Percentiles rank a stretch among this genome's conserved stretches.
These are phyloP conservation scores for Phaethornis superciliosus DNA, from an alignment of 2,113 vertebrate genomes.

Conservation along the genomic window DNA sequence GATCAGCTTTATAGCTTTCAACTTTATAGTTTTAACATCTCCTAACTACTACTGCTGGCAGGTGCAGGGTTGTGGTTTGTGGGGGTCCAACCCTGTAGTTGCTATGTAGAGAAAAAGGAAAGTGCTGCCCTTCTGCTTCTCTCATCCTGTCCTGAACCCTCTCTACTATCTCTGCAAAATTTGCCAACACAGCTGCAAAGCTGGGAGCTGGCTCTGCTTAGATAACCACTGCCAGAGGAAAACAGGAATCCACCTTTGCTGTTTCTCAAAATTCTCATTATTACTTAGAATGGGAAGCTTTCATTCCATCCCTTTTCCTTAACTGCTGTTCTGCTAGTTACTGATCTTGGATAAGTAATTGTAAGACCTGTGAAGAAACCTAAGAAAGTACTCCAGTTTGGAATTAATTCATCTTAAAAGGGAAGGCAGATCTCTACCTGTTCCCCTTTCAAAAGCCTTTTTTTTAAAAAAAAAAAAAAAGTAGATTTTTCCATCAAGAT, in stretches of 20 bases:
- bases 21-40: not conserved
- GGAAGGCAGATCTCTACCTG: not conserved
- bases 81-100: not conserved
- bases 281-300: not conserved
- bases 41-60: not conserved
- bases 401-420: not conserved
- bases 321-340: not conserved
- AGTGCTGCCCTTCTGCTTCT: not conserved
- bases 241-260: not conserved
- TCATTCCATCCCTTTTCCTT: not conserved
- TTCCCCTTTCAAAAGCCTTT: not conserved
- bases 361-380: not conserved
- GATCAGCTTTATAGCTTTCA: not conserved
- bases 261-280: not conserved
- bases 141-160: not conserved
- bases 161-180: not conserved
- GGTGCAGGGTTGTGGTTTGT: not conserved
- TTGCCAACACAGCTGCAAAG: not conserved
- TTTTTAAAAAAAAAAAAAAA: not conserved
- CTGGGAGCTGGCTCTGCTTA: not conserved
- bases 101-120: not conserved
- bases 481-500: not conserved
- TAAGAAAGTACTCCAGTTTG: not conserved
- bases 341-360: not conserved
- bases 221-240: not conserved